Evolutionary conservation across 2,797 vertebrate species (phyloP).

Genomic region (Pipistrellus pygmaeus): DNA sequence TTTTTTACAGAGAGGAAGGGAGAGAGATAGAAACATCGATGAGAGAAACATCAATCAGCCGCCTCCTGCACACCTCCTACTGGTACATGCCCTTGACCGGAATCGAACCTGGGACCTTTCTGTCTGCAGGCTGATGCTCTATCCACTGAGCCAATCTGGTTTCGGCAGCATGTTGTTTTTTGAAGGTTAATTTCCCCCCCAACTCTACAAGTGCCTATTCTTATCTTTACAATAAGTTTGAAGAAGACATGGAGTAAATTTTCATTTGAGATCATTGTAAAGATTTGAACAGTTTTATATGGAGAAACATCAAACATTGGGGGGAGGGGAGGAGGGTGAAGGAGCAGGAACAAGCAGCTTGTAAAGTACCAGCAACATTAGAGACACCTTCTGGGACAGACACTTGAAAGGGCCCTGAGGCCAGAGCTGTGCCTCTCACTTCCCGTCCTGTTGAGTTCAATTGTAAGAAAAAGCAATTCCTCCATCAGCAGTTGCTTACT

Average conservation of each 20-base stretch:
- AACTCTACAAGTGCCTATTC: slow-evolving; percentile 55
- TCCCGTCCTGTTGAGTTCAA: background rate
- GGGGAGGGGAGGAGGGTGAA: background rate
- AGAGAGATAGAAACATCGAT: too few species aligned
- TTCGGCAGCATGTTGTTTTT: background rate
- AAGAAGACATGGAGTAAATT: slow-evolving; percentile 41
- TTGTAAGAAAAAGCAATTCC: background rate
- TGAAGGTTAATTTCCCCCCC: background rate
- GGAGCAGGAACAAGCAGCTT: slow-evolving; percentile 36
- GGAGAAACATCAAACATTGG: slow-evolving; percentile 49
- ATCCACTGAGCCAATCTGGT: too few species aligned
- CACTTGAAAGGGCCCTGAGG: slow-evolving; percentile 16
- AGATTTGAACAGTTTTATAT: slow-evolving; percentile 59
- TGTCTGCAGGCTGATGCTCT: too few species aligned
- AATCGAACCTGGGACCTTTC: too few species aligned
- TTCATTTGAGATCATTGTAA: slow-evolving; percentile 49
- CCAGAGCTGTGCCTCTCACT: slow-evolving; percentile 3
- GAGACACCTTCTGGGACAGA: background rate
- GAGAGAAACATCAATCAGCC: too few species aligned
- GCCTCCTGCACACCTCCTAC: too few species aligned
- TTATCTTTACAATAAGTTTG: slow-evolving; percentile 26
- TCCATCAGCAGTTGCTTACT: slow-evolving; percentile 46
- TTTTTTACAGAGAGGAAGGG: too few species aligned
- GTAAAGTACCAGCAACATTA: background rate
- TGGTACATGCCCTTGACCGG: too few species aligned